Base-by-base conservation (phyloP, 1,140 invertebrate genomes). In the Gryon sp. region DNA sequence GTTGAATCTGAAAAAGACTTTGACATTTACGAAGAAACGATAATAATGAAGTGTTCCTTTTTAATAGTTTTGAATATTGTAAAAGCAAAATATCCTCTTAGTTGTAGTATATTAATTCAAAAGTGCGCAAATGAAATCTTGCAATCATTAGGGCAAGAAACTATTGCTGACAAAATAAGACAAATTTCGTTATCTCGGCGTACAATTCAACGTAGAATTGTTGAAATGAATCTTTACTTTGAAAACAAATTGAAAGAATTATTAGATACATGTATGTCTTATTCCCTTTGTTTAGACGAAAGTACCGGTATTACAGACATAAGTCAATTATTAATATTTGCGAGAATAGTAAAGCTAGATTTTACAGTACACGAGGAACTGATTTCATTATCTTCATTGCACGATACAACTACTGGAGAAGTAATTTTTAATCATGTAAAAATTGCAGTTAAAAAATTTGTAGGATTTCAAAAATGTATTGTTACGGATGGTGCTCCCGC, bases 341-440 rank as follows among this genome's bases (percentile, higher is more conserved):
- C 3, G 2, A 22, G 45, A 19, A 32, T 32, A 15, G 6, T 48
- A 11, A 0, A 48, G 32, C 14, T 1, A 5, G 50, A 53, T 38
- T 53, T 40, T 40, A 53, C 7, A 11, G 14, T 38, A 1, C 38
- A 40, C 0, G 50, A 53, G 19, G 50, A 38, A 53, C 11, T 53
- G 20, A 53, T 40, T 26, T 53, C 6, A 11, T 19, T 48, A 7
- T 1, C 1, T 18, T 32, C 26, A 2, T 32, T 48, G 7, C 26
- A 30, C 15, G 9, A 32, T 18, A 15, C 1, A 4, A 19, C 26
- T 6, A 48, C 7, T 19, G 45, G 45, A 18, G 8, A 18, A n/a
- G 45, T 12, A 4, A 19, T 48, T 12, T 19, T 18, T n/a, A 18
- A 46, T 15, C 0, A 6, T 5, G 45, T 48, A 18, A 19, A 32